Percentiles rank a stretch among this genome's conserved stretches.
Conservation (phyloP, 2,113 vertebrate species). For the Tragelaphus buxtoni region DNA sequence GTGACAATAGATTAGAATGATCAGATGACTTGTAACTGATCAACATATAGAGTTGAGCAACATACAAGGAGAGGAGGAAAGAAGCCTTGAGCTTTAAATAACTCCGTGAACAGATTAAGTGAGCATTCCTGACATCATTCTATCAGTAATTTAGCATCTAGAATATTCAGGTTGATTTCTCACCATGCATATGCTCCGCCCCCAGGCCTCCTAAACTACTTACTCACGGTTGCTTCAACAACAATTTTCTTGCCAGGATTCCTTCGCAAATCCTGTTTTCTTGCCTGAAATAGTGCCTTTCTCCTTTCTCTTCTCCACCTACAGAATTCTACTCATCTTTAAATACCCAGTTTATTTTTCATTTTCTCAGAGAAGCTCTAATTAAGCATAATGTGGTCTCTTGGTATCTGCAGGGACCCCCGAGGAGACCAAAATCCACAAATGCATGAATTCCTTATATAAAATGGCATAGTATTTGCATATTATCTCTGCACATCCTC, state of each 20-base stretch:
- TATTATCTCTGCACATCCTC: not conserved
- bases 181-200: not conserved
- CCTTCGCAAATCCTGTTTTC: not conserved
- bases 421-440: not conserved
- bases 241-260: not conserved
- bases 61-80: not conserved
- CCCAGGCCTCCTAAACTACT: not conserved
- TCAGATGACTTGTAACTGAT: not conserved
- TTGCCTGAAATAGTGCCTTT: not conserved
- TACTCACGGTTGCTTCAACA: not conserved
- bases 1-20: not conserved
- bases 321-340: not conserved
- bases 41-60: not conserved
- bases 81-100: not conserved
- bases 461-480: not conserved
- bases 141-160: not conserved
- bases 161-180: not conserved
- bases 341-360: not conserved
- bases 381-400: not conserved
- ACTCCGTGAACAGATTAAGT: not conserved
- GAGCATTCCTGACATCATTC: not conserved
- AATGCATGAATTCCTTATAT: not conserved
- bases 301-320: not conserved
- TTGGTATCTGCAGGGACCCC: not conserved
- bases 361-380: not conserved